phyloP scores from a whole-genome alignment of 2,888 invertebrate genomes.

The Lobophora halterata region DNA sequence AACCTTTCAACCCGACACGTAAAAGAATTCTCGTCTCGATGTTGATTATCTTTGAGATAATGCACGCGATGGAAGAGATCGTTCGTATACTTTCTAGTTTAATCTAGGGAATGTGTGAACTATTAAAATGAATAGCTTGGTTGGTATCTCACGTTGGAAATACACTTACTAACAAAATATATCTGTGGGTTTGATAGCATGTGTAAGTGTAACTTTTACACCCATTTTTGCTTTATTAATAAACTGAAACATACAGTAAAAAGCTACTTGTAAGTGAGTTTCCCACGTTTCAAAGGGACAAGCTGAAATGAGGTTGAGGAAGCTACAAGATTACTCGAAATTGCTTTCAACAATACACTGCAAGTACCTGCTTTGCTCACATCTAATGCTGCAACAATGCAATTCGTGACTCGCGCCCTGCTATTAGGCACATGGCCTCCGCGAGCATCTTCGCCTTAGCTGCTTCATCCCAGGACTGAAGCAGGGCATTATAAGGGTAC shows the following conservation, averaged over 20 bases:
- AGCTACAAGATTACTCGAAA: slow-evolving; percentile 19
- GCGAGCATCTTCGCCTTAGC: slow-evolving; percentile 42
- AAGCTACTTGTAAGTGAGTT: no score
- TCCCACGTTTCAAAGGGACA: background rate
- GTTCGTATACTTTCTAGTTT: slow-evolving; percentile 27
- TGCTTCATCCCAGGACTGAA: background rate
- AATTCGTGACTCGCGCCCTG: slow-evolving; percentile 52
- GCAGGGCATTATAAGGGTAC: no score
- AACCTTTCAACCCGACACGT: slow-evolving; percentile 53
- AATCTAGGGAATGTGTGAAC: slow-evolving; percentile 23
- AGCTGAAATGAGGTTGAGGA: slow-evolving; percentile 7
- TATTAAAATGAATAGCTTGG: slow-evolving; percentile 11
- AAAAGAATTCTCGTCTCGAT: slow-evolving; percentile 32
- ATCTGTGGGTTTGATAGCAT: no score
- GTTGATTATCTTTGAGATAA: slow-evolving; percentile 34
- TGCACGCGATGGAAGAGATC: slow-evolving; percentile 25
- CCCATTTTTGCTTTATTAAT: no score
- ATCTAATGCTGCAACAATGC: slow-evolving; percentile 64
- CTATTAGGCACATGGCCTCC: slow-evolving; percentile 35
- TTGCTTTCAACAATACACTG: slow-evolving; percentile 20
- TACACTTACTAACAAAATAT: no score
- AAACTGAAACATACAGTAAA: no score
- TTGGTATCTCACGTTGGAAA: no score
- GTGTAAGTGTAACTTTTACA: no score
- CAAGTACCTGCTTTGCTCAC: slow-evolving; percentile 28